phyloP scores from a whole-genome alignment of 1,140 invertebrate species.

The Sinonovacula constricta region DNA sequence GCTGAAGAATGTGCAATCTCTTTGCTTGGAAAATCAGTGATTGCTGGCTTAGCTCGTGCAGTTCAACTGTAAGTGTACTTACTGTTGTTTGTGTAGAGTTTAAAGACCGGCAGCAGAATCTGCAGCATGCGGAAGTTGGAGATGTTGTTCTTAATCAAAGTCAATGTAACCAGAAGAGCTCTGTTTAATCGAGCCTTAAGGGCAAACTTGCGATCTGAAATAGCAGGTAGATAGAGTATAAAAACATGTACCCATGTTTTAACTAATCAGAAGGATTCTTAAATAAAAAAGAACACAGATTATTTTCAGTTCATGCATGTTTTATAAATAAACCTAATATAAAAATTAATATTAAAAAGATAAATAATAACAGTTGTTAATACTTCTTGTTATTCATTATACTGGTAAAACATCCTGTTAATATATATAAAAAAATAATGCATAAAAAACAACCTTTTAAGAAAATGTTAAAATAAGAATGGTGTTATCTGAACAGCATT shows the following conservation, averaged over 20 bases:
- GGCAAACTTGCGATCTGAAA: constrained; percentile 77
- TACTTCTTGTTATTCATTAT: no score
- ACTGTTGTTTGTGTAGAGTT: constrained; percentile 76
- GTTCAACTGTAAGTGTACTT: constrained; percentile 55
- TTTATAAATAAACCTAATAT: no score
- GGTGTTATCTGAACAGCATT: background rate
- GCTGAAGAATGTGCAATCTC: no score
- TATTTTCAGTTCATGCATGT: no score
- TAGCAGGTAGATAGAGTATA: no score
- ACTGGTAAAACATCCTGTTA: background rate
- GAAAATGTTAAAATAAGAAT: background rate
- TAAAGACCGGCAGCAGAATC: constrained; percentile 72
- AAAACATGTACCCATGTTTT: no score
- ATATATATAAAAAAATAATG: background rate
- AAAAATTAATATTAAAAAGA: no score
- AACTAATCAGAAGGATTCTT: no score
- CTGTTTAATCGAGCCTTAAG: constrained; percentile 74
- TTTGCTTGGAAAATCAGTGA: no score
- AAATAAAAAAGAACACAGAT: no score
- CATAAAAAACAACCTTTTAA: background rate
- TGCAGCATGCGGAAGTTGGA: constrained; percentile 67
- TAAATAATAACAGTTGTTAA: no score
- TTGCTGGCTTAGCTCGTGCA: no score
- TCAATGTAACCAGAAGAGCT: constrained; percentile 70
- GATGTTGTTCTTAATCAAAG: constrained; percentile 70